phyloP scores from a whole-genome alignment of 2,888 invertebrate genomes.

The Drosophila greeni region DNA sequence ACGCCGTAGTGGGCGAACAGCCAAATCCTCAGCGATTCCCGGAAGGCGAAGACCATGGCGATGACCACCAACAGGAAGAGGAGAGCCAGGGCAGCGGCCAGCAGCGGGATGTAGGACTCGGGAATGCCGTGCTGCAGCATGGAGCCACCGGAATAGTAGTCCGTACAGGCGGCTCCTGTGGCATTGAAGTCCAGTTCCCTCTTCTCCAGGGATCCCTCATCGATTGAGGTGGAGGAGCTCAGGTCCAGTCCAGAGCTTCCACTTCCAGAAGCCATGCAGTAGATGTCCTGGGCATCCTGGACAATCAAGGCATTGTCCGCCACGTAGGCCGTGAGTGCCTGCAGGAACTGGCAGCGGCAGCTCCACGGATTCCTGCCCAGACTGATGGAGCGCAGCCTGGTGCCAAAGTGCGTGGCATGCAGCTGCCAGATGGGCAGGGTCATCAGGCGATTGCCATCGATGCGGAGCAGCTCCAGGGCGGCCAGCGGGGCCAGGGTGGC shows the following conservation, averaged over 20 bases:
- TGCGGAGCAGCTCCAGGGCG: conserved; percentile 88
- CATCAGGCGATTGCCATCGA: conserved; percentile 91
- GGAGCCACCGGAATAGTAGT: conserved; percentile 87
- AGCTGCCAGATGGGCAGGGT: conserved; percentile 90
- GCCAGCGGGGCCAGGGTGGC: conserved; percentile 87
- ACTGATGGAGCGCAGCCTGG: conserved; percentile 78
- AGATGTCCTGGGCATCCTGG: conserved; percentile 88
- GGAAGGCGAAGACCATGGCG: conserved; percentile 89
- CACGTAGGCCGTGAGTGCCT: conserved; percentile 90
- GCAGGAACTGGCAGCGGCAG: conserved; percentile 93
- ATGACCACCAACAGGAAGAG: conserved; percentile 87
- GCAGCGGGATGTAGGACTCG: conserved; percentile 88
- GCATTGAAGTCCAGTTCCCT: conserved; percentile 91
- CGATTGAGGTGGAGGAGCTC: not conserved
- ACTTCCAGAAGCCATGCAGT: conserved; percentile 83
- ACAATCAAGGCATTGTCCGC: conserved; percentile 90
- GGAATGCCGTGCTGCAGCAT: conserved; percentile 91
- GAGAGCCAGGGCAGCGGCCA: conserved; percentile 88
- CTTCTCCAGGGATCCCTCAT: conserved; percentile 77
- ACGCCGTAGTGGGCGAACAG: conserved; percentile 92
- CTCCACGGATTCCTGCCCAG: conserved; percentile 93
- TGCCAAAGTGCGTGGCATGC: conserved; percentile 76
- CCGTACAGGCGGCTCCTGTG: conserved; percentile 87
- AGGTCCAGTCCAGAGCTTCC: conserved; percentile 21
- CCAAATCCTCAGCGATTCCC: conserved; percentile 92